Base-by-base conservation (phyloP, 23 tunicate genomes). In the Halocynthia roretzi region DNA sequence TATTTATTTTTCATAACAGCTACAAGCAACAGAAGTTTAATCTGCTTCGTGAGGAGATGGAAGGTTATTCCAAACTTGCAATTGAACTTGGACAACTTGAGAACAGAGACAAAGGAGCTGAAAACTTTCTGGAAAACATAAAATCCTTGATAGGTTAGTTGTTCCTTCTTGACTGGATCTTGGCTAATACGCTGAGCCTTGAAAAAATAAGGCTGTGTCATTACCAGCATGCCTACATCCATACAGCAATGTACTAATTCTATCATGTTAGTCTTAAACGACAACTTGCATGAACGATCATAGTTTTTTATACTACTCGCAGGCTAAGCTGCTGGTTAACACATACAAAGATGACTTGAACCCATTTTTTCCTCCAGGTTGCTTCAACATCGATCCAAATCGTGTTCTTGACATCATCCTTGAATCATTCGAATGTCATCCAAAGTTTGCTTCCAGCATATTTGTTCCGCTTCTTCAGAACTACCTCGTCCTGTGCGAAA, bases 1-100 rank as follows among this genome's bases (percentile, higher is more conserved):
- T 9, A 14, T 54, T 1, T 40, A 21, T 8, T 56, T 31, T 31
- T 31, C 44, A 31, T 4, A 31, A 31, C 75, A 88, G 95, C 62
- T 95, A 95, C 92, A 95, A 95, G 67, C 99, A 95, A 54, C 99
- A 88, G 61, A 95, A 95, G 80, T 95, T 95, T 71, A 95, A 95
- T 69, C 81, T 95, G 9, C 87, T 95, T 4, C 99, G 99, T 69
- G 99, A 95, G 57, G 99, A 95, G 67, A 95, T 95, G 90, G 99
- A 95, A 91, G 99, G 99, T 11, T 95, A 95, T 67, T 88, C 96
- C 11, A 95, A 95, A 69, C 82, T 95, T 7, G 81, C 85, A 73
- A 83, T 84, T 14, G 99, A 95, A 70, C 77, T 95, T 49, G 95
- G 86, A 60, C 97, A 95, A 53, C 67, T 84, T 67, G 72, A 84